phyloP scores from a whole-genome alignment of 1,140 invertebrate species.

The Calephelis nemesis region DNA sequence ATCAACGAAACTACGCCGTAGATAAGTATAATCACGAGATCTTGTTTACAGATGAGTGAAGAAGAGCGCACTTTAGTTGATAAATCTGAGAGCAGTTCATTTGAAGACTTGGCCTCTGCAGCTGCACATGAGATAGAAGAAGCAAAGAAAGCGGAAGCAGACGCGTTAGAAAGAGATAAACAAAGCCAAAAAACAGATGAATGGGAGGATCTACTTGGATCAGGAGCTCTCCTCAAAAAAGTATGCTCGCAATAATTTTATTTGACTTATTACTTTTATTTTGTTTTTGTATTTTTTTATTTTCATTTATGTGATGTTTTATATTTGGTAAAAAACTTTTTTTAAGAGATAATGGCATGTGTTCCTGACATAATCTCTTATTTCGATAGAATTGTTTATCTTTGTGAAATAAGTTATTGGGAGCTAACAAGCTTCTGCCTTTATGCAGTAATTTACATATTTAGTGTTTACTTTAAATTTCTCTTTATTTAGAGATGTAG shows the following conservation, averaged over 20 bases:
- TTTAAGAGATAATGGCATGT: too few relatives aligned
- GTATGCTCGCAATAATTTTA: conserved; percentile 34
- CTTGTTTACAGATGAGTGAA: conserved; percentile 71
- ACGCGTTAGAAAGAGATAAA: conserved; percentile 52
- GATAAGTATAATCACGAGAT: conserved; percentile 47
- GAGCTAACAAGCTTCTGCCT: too few relatives aligned
- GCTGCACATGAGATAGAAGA: conserved; percentile 69
- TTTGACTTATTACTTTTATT: too few relatives aligned
- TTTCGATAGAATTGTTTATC: too few relatives aligned
- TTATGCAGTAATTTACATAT: too few relatives aligned
- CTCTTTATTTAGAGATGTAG: too few relatives aligned
- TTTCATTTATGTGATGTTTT: too few relatives aligned
- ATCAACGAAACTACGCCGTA: conserved; percentile 29
- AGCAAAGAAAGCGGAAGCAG: conserved; percentile 62
- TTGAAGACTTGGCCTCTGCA: conserved; percentile 72
- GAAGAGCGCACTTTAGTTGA: conserved; percentile 62
- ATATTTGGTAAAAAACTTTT: too few relatives aligned
- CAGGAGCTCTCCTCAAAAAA: conserved; percentile 70
- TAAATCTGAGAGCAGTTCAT: conserved; percentile 76
- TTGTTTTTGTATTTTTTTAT: too few relatives aligned
- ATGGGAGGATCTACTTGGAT: conserved; percentile 74
- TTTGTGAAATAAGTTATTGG: too few relatives aligned
- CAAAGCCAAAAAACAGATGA: conserved; percentile 52
- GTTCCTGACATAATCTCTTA: too few relatives aligned
- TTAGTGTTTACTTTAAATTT: too few relatives aligned